Evolutionary conservation across 2,797 vertebrate species (phyloP), one percentile per base, ranked within the genome.

Genomic region (Apogon hyalosoma): DNA sequence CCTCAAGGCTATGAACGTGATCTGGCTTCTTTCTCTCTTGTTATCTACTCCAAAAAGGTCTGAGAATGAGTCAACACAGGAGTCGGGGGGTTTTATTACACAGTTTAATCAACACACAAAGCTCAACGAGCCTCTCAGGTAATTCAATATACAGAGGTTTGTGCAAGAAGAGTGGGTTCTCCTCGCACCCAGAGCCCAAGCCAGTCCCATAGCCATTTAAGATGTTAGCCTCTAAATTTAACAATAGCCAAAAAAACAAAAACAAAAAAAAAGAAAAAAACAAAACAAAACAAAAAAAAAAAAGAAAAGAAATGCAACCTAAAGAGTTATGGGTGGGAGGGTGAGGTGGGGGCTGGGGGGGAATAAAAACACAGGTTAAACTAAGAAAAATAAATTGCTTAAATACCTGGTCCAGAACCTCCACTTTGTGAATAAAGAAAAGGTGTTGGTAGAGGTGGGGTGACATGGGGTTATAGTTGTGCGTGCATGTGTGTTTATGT

Each of bases 91-190:
- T 96, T 98, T 98, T 98, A 98, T 98, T 98, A 98, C 97, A 98
- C 96, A 98, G 96, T 98, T 98, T 98, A 98, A 97, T 98, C 95
- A 98, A 97, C 96, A 96, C 97, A 98, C 96, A 96, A 96, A 96
- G 97, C 97, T 97, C 97, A 96, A 96, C 90, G 96, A 98, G 97
- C 96, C 96, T 93, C 93, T 87, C 96, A 95, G 96, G 96, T 97
- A 96, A 97, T 98, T 97, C 97, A 98, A 98, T 98, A 98, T 97
- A 98, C 96, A 98, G 96, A 96, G 96, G 95, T 96, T 94, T 96
- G 94, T 95, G 95, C 96, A 95, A 96, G 95, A 95, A 95, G 95
- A 96, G 95, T 95, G 91, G 82, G 85, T 95, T 92, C 95, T 95
- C 95, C 96, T 97, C 94, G 94, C 96, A 98, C 96, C 95, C 95